These are phyloP conservation scores for Dysmachus trigonus DNA, from an alignment of 2,888 invertebrate species.

Conservation along the genomic window DNA sequence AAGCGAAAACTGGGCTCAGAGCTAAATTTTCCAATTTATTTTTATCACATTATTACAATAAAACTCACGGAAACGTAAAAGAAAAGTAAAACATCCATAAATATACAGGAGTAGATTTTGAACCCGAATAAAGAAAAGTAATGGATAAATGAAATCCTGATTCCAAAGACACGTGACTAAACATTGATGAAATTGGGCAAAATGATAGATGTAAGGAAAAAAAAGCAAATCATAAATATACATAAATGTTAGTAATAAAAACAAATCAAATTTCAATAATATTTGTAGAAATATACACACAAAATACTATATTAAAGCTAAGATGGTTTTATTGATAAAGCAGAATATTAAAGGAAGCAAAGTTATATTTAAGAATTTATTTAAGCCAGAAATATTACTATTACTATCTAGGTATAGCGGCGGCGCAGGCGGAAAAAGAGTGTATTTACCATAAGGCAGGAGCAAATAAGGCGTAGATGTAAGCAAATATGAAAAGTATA, in stretches of 20 bases:
- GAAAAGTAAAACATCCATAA: not conserved
- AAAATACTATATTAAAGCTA: slow-evolving; percentile 36
- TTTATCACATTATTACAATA: not conserved
- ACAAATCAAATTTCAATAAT: slow-evolving; percentile 41
- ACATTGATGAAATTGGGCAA: not conserved
- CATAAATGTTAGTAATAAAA: slow-evolving; percentile 30
- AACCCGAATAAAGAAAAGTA: not conserved
- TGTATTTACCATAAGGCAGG: slow-evolving; percentile 5
- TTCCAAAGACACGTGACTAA: not conserved
- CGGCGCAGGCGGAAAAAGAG: not conserved
- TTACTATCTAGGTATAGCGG: slow-evolving; percentile 11
- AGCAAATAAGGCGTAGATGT: not conserved
- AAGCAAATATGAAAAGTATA: slow-evolving; percentile 1
- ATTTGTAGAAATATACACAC: slow-evolving; percentile 37
- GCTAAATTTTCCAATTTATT: not conserved
- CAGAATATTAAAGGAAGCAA: slow-evolving; percentile 26
- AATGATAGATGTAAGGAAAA: not conserved
- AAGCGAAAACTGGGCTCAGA: not conserved
- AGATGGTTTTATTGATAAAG: slow-evolving; percentile 38
- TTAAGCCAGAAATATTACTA: slow-evolving; percentile 36
- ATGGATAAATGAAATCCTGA: not conserved
- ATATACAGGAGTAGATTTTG: not conserved
- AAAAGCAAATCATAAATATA: slow-evolving; percentile 14
- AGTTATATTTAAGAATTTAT: slow-evolving; percentile 36
- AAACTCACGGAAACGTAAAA: not conserved